Base-by-base conservation (phyloP, 2,888 invertebrate genomes). In the Zeuzera pyrina region DNA sequence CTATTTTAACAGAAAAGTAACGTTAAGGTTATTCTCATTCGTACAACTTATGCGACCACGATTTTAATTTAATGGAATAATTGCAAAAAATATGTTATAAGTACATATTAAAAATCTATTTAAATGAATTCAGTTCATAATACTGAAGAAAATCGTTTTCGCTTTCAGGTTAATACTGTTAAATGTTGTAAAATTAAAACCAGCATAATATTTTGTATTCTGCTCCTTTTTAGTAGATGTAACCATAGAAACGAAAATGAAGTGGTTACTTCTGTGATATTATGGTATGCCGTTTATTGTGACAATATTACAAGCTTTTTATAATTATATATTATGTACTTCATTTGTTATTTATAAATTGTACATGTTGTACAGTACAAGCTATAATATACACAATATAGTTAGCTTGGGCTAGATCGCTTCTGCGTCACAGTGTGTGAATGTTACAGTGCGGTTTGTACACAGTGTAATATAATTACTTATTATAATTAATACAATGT, bases 211-310 rank as follows among this genome's bases (percentile, higher is more conserved):
- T 6, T 6, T 19, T 19, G 19, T 19, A 19, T n/a, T n/a, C n/a
- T n/a, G n/a, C n/a, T n/a, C n/a, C n/a, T n/a, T n/a, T n/a, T n/a
- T 36, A 31, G 22, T 23, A 39, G 31, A 36, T 12, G 39, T 46
- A 47, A 47, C 41, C 47, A 39, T 43, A 38, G 38, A 35, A 35
- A 27, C 47, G 45, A 51, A 46, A 39, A 47, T 45, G 47, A 45
- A 43, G 41, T 57, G 60, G 65, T 54, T 63, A 49, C 55, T 49
- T 52, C 62, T 71, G 72, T 72, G 70, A 72, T 72, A 72, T 61
- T 61, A 30, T 39, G 42, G 41, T 52, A 57, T 43, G 49, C 43
- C 49, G 51, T 51, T 45, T 50, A 44, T 49, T 43, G 43, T 52
- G 53, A 56, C 51, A 55, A 52, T 56, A 55, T 45, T 45, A 36